Base-by-base conservation (phyloP, 2,888 invertebrate genomes). In the Tortricodes alternella region DNA sequence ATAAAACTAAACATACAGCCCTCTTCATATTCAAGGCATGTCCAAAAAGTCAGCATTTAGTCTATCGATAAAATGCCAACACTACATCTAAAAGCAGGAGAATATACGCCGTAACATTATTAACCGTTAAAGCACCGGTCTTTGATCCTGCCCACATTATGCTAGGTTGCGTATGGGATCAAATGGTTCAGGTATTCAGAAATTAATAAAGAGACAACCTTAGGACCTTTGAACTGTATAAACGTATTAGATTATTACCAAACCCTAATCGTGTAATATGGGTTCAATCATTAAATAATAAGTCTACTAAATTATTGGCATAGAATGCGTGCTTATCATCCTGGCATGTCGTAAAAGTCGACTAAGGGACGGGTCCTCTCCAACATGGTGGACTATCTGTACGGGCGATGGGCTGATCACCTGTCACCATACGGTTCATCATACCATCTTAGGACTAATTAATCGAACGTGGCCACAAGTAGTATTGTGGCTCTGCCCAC, bases 141-240 rank as follows among this genome's bases (percentile, higher is more conserved):
- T 55, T 55, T 55, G 55, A 55, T 55, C 53, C 35, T 35, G 16
- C 9, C 27, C 46, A 7, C 32, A 15, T 46, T 32, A 29, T 53
- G 37, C 11, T 35, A 46, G 37, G 23, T 18, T 41, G 48, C 35
- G 48, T 35, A 29, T 35, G 27, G n/a, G 48, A 55, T 55, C 48
- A 48, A 41, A 41, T 35, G 44, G 11, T 21, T 16, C 29, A 37
- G 32, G 38, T 53, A 53, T 55, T 49, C 41, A 48, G 29, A 56
- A 44, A 50, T 56, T 56, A 56, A 38, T 50, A 44, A 37, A 56
- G 35, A 32, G 56, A 50, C 49, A 43, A 56, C 49, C 56, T 27
- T 37, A 44, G 37, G 49, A 37, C 35, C 48, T 55, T 41, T 49
- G 49, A 49, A 35, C 49, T 19, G 32, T 48, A 34, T 21, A 15